Evolutionary conservation across 2,797 vertebrate genomes (phyloP).

Genomic region (Paramormyrops hopkinsi): DNA sequence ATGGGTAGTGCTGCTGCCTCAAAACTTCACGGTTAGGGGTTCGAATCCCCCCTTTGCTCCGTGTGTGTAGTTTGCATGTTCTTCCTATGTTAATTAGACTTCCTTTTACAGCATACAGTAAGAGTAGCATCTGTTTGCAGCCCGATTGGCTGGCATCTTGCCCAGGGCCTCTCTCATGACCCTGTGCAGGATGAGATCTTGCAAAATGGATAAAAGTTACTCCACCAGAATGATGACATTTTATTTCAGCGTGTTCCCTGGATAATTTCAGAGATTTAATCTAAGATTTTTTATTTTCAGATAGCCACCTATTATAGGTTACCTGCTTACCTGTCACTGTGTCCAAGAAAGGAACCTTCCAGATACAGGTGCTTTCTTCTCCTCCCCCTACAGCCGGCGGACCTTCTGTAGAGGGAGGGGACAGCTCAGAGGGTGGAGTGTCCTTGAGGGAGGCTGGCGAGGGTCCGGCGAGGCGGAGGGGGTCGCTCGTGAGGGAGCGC

Average conservation of each 20-base stretch:
- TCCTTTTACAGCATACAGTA: background rate
- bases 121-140: background rate
- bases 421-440: slow-evolving; percentile 62
- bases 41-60: background rate
- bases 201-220: background rate
- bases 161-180: background rate
- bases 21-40: background rate
- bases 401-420: slow-evolving; percentile 68
- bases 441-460: slow-evolving; percentile 64
- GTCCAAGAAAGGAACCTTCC: background rate
- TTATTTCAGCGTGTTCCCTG: background rate
- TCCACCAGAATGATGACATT: background rate
- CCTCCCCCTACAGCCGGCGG: slow-evolving; percentile 61
- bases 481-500: slow-evolving; percentile 75
- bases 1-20: background rate
- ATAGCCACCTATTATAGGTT: background rate
- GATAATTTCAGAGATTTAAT: background rate
- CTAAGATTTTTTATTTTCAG: background rate
- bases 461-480: slow-evolving; percentile 63
- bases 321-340: background rate
- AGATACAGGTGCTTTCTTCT: background rate
- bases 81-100: background rate
- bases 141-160: background rate
- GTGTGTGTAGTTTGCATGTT: background rate
- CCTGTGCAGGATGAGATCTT: background rate